Evolutionary conservation across 92 coral and sea anemone species (phyloP).

Genomic region (Ricordea florida): DNA sequence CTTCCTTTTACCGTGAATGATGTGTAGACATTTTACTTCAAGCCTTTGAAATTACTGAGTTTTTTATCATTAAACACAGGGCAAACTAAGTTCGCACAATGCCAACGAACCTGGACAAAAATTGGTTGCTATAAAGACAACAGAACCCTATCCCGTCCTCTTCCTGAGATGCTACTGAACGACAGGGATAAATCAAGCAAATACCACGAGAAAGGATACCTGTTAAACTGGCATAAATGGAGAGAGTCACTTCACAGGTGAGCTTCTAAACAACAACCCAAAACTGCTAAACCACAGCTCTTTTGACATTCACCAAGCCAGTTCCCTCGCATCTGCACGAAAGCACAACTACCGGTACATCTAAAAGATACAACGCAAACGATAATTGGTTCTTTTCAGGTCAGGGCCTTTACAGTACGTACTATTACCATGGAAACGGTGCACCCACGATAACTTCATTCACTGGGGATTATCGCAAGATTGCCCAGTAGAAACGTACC

Average conservation of each 20-base stretch:
- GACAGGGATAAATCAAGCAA: slow-evolving; percentile 52
- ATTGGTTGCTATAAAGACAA: slow-evolving; percentile 67
- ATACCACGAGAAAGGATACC: slow-evolving; percentile 11
- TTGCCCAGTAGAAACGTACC: no score
- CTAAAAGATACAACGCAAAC: no score
- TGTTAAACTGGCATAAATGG: slow-evolving; percentile 66
- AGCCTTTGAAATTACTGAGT: background rate
- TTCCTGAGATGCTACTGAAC: slow-evolving; percentile 63
- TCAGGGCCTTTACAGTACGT: no score
- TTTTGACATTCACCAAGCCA: background rate
- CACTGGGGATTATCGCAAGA: no score
- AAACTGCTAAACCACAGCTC: no score
- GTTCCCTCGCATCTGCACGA: background rate
- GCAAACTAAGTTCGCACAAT: slow-evolving; percentile 23
- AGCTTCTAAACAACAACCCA: no score
- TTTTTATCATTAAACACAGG: background rate
- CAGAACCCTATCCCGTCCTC: slow-evolving; percentile 41
- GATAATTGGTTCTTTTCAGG: no score
- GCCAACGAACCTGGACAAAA: slow-evolving; percentile 59
- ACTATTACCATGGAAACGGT: no score
- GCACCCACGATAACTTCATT: no score
- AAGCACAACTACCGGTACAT: no score
- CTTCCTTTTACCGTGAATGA: no score
- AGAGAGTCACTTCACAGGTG: slow-evolving; percentile 66
- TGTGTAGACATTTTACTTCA: no score